These are phyloP conservation scores for Ditylenchus weischeri DNA, from an alignment of 2,888 invertebrate species.

Conservation along the genomic window DNA sequence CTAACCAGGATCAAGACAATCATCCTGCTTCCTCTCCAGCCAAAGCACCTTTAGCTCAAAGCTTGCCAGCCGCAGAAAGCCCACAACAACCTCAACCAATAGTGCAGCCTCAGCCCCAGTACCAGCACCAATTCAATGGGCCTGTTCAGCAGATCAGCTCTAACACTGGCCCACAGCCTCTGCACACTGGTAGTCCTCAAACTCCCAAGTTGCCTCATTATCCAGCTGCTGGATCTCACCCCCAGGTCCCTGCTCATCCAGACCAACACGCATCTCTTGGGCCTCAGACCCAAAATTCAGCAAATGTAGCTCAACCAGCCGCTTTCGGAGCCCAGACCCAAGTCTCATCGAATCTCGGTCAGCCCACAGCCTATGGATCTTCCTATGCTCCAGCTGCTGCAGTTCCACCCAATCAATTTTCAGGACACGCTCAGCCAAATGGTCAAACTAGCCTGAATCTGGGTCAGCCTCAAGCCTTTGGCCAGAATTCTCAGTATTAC, in stretches of 20 bases:
- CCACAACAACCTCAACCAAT: background rate
- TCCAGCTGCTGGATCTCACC: too few relatives aligned
- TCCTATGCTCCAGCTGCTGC: constrained; percentile 7
- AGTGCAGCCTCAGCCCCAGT: constrained; percentile 9
- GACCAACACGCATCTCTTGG: too few relatives aligned
- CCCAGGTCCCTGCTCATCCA: too few relatives aligned
- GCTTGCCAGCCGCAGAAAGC: background rate
- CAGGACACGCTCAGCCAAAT: background rate
- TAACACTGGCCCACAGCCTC: constrained; percentile 1
- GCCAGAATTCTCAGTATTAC: constrained; percentile 22
- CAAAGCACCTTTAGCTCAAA: background rate
- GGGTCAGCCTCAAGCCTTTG: constrained; percentile 7
- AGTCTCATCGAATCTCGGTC: background rate
- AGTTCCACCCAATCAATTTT: background rate
- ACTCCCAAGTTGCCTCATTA: too few relatives aligned
- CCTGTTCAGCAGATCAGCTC: constrained; percentile 3
- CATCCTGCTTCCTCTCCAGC: background rate
- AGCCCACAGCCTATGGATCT: constrained; percentile 13
- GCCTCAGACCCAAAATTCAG: background rate
- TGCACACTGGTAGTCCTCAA: background rate
- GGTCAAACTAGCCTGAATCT: background rate
- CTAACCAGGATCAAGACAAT: background rate
- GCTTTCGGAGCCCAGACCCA: background rate
- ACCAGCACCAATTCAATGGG: background rate
- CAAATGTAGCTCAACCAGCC: background rate